phyloP scores from a whole-genome alignment of 1,140 invertebrate species.

The Atta cephalotes region DNA sequence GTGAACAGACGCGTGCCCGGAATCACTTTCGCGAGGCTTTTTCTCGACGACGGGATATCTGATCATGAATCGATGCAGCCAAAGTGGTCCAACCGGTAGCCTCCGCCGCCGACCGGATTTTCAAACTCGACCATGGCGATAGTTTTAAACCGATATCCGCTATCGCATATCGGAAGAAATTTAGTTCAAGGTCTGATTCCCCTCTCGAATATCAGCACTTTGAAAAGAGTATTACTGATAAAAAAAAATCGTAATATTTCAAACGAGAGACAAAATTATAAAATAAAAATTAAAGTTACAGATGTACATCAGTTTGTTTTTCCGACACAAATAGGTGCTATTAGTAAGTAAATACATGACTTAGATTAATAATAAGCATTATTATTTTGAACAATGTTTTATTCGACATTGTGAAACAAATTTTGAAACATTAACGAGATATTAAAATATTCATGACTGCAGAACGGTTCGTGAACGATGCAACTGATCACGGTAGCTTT shows the following conservation, averaged over 20 bases:
- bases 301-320: neutral
- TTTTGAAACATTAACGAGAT: neutral
- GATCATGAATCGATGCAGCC: constrained; percentile 38
- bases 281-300: neutral
- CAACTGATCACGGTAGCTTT: neutral
- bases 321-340: neutral
- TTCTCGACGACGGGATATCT: constrained; percentile 58
- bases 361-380: neutral
- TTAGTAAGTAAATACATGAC: neutral
- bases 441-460: neutral
- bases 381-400: neutral
- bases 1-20: constrained; percentile 69
- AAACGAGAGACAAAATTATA: neutral
- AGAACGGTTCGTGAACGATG: neutral
- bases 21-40: constrained; percentile 71
- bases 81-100: constrained; percentile 38
- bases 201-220: neutral
- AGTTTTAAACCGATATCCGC: constrained; percentile 48
- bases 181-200: constrained; percentile 27
- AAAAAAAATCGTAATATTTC: neutral
- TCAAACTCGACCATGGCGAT: constrained; percentile 35
- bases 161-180: constrained; percentile 31
- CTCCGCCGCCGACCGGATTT: constrained; percentile 46
- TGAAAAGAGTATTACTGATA: neutral
- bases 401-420: neutral